phyloP scores from a whole-genome alignment of 2,113 vertebrate genomes.

The Irena cyanogastra region DNA sequence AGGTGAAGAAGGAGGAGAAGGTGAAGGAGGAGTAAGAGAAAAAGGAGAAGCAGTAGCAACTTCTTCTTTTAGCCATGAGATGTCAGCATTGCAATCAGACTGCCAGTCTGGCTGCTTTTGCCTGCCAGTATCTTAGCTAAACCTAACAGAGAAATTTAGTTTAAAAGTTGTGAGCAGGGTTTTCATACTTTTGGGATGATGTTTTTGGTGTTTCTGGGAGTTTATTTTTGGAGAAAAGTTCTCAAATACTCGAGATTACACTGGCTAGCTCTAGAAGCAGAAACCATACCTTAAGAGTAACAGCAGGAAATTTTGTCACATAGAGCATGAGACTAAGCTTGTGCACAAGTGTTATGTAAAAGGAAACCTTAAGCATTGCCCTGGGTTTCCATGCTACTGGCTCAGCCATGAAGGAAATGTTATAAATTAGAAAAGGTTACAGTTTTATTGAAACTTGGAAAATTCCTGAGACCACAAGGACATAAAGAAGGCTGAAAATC shows the following conservation, averaged over 20 bases:
- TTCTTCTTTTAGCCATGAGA: slow-evolving; percentile 4
- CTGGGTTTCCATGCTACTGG: not conserved
- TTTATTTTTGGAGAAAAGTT: not conserved
- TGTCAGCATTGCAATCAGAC: slow-evolving; percentile 21
- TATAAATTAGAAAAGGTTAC: not conserved
- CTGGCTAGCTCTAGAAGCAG: not conserved
- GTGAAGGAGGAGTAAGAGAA: not conserved
- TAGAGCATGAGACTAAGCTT: not conserved
- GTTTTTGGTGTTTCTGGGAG: not conserved
- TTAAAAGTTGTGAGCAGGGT: not conserved
- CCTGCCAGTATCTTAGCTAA: not conserved
- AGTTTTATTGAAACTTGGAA: not conserved
- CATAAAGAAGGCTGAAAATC: not conserved
- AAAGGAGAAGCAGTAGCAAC: not conserved
- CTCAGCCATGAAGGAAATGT: not conserved
- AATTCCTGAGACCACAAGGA: not conserved
- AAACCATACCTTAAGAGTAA: not conserved
- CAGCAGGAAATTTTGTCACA: not conserved
- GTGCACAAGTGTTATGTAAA: not conserved
- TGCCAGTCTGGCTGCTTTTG: not conserved
- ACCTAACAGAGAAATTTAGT: not conserved
- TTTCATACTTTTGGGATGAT: not conserved
- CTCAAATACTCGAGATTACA: not conserved
- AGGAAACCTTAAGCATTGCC: not conserved
- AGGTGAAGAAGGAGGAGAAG: not conserved